These are phyloP conservation scores for Pristionchus japonicus DNA, from an alignment of 2,888 invertebrate species.

Conservation along the genomic window DNA sequence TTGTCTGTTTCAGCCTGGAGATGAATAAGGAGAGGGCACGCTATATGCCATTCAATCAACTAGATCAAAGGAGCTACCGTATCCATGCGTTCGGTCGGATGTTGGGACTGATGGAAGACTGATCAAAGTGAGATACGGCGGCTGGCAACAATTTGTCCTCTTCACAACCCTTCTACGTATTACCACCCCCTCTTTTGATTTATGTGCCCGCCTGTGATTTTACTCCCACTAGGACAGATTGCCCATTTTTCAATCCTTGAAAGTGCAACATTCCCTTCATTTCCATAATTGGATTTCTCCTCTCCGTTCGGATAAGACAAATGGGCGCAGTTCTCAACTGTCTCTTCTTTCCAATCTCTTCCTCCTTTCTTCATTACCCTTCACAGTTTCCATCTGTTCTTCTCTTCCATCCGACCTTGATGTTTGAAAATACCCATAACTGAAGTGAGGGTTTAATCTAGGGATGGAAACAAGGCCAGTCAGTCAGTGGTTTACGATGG, in stretches of 20 bases:
- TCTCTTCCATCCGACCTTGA: conserved; percentile 6
- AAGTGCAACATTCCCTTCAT: conserved; percentile 3
- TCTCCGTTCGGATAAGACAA: background rate
- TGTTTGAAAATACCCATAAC: background rate
- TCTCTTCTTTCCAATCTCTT: background rate
- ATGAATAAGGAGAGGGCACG: background rate
- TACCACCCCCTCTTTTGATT: background rate
- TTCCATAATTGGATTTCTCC: background rate
- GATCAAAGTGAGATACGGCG: background rate
- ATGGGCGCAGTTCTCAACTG: background rate
- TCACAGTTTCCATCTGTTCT: conserved; percentile 26
- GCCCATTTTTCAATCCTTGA: background rate
- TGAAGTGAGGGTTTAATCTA: background rate
- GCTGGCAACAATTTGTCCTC: conserved; percentile 3
- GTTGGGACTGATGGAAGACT: background rate
- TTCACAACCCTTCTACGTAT: background rate
- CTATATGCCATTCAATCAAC: no score
- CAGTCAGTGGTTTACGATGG: background rate
- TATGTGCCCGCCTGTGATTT: conserved; percentile 44
- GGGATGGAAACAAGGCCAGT: background rate
- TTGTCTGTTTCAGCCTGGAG: background rate
- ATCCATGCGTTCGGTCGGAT: background rate
- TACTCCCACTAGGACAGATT: conserved; percentile 14
- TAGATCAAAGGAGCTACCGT: background rate
- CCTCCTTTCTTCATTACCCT: background rate